Percentiles rank a stretch among this genome's conserved stretches.
Conservation (phyloP, 2,797 vertebrate species). For the Epinephelus coioides region DNA sequence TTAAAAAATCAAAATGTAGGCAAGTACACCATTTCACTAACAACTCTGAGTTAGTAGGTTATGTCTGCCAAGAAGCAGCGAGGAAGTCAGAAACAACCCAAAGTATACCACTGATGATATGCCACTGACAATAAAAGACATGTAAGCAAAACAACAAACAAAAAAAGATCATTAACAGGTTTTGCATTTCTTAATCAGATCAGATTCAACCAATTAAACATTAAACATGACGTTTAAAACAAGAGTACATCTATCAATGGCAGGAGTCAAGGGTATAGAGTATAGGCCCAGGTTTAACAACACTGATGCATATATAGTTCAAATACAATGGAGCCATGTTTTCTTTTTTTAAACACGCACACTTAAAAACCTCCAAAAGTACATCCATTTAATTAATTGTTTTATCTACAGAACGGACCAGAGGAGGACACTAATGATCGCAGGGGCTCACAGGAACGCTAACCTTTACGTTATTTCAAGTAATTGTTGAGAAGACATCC, state of each 20-base stretch:
- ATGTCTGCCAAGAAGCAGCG: constrained; percentile 68
- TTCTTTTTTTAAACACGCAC: constrained; percentile 63
- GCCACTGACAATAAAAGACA: constrained; percentile 55
- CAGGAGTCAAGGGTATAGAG: constrained; percentile 52
- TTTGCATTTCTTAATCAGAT: constrained; percentile 43
- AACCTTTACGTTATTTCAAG: constrained; percentile 71
- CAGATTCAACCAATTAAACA: constrained; percentile 59
- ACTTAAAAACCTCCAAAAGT: constrained; percentile 70
- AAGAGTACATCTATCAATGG: constrained; percentile 60
- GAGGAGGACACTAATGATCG: constrained; percentile 51
- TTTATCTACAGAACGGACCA: constrained; percentile 51
- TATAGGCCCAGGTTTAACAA: constrained; percentile 70
- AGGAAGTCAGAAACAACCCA: constrained; percentile 63
- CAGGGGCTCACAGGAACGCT: constrained; percentile 54
- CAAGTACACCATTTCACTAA: constrained; percentile 55
- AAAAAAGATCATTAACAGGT: constrained; percentile 46
- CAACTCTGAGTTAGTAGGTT: constrained; percentile 60
- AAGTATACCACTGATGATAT: constrained; percentile 53
- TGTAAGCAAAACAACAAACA: constrained; percentile 22
- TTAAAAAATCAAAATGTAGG: constrained; percentile 48
- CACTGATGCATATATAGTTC: constrained; percentile 72
- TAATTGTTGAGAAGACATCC: constrained; percentile 73
- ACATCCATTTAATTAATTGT: constrained; percentile 68
- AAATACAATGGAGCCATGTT: constrained; percentile 71
- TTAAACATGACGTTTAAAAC: constrained; percentile 63